Base-by-base conservation (phyloP, 2,888 invertebrate genomes). In the Noctua janthe region DNA sequence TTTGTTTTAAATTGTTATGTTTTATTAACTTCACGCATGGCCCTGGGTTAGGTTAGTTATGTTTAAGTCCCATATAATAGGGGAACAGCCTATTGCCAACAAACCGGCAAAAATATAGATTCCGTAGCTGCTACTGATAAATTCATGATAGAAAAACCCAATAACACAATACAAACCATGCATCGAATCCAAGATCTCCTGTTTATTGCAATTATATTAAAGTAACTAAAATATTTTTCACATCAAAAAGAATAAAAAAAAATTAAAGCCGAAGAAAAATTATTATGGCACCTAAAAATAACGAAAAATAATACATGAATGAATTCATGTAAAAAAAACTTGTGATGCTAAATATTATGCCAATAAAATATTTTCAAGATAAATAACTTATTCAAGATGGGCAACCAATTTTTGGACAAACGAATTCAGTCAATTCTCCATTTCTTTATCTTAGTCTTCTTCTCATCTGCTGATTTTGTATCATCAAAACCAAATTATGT, bases 231-330 rank as follows among this genome's bases (percentile, higher is more conserved):
- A 11, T 20, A 23, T 20, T 20, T 15, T 75, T 66, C 17, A 78
- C 23, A n/a, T 17, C 51, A 80, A 62, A 66, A 51, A 1, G 15
- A 62, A 17, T 4, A 35, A 11, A 15, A 59, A 6, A 71, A 73
- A 85, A 80, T 83, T 85, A 85, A 85, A 83, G 76, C 83, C 85
- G 78, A 75, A 47, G 11, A 20, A 43, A 64, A 13, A 23, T 64
- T 76, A 78, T 76, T 83, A 87, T 86, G 88, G 82, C 86, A 87
- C 84, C 73, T 80, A 64, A 71, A 78, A 49, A 51, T 66, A 66
- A 15, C 2, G 13, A 29, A 79, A 79, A 49, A 49, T 20, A 35
- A 51, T 43, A 67, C 15, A 59, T 4, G 29, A 17, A 71, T 35
- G 35, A 43, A 54, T 4, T 64, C 72, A 77, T 39, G 4, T 39